Evolutionary conservation across 2,113 vertebrate species (phyloP).

Genomic region (Sula dactylatra): DNA sequence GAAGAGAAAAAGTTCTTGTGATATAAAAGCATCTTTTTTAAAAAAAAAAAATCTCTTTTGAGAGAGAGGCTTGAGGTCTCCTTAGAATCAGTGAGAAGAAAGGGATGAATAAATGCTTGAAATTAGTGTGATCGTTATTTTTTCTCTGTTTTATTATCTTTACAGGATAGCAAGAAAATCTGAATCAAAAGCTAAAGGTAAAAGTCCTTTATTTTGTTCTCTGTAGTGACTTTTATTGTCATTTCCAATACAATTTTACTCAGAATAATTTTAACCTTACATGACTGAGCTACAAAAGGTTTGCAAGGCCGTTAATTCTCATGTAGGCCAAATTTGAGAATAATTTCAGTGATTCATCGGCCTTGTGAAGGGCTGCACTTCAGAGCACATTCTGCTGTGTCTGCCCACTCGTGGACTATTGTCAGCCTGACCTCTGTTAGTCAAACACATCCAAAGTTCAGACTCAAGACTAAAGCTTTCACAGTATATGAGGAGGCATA

Average conservation of each 20-base stretch:
- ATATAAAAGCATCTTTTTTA: neutral
- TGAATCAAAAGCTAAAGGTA: conserved; percentile 65
- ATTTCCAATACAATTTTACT: neutral
- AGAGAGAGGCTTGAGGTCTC: neutral
- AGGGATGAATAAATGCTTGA: neutral
- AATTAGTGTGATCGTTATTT: neutral
- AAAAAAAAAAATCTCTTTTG: neutral
- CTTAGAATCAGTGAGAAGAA: neutral
- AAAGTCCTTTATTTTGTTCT: neutral
- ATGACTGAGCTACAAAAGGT: neutral
- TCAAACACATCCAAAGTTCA: neutral
- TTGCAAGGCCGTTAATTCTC: neutral
- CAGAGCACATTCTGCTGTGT: neutral
- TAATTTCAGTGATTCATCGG: neutral
- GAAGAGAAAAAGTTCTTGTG: neutral
- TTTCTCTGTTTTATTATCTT: conserved; percentile 23
- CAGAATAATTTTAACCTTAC: neutral
- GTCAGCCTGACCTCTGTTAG: neutral
- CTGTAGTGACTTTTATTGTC: neutral
- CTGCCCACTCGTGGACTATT: neutral
- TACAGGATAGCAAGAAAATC: conserved; percentile 49
- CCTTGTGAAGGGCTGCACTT: neutral
- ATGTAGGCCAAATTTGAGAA: neutral
- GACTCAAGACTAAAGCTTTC: neutral
- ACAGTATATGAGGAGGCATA: neutral